Conservation (phyloP, 2,113 vertebrate species). For the Natator depressus region DNA sequence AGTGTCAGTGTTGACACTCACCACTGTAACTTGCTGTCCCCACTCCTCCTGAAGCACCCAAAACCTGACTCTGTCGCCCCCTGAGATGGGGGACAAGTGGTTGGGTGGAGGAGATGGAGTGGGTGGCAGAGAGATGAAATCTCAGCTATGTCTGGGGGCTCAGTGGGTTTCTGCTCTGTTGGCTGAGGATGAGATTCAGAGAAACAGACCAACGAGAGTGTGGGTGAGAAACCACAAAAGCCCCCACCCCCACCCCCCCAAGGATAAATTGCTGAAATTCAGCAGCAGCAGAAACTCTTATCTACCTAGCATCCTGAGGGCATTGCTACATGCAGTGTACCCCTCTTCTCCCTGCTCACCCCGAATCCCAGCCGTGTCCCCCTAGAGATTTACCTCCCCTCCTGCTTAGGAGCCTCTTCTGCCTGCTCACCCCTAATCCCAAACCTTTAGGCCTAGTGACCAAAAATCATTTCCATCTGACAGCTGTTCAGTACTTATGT, state of each 20-base stretch:
- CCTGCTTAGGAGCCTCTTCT: fast-evolving
- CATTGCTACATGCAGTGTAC: not conserved
- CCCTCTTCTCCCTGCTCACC: not conserved
- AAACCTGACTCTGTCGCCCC: not conserved
- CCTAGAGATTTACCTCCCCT: not conserved
- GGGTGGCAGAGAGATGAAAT: conserved; percentile 70
- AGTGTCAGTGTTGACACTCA: fast-evolving
- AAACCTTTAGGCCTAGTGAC: not conserved
- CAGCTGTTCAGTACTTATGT: not conserved
- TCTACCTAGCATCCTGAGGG: not conserved
- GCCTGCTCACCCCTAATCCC: not conserved
- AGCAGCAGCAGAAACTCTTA: not conserved
- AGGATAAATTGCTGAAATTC: conserved; percentile 69
- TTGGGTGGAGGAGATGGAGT: conserved; percentile 49
- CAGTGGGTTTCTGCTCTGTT: conserved; percentile 68
- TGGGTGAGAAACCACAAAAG: conserved; percentile 74
- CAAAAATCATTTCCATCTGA: not conserved
- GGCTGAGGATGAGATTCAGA: conserved; percentile 70
- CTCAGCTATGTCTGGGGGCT: conserved; percentile 64
- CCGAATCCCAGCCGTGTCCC: not conserved
- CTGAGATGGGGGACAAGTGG: not conserved
- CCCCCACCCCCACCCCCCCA: conserved; percentile 11
- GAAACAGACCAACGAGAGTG: conserved; percentile 42
- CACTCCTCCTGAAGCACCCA: not conserved
- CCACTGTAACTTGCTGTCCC: not conserved